Conservation (phyloP, 2,888 invertebrate species). For the Lasioglossum leucozonium region DNA sequence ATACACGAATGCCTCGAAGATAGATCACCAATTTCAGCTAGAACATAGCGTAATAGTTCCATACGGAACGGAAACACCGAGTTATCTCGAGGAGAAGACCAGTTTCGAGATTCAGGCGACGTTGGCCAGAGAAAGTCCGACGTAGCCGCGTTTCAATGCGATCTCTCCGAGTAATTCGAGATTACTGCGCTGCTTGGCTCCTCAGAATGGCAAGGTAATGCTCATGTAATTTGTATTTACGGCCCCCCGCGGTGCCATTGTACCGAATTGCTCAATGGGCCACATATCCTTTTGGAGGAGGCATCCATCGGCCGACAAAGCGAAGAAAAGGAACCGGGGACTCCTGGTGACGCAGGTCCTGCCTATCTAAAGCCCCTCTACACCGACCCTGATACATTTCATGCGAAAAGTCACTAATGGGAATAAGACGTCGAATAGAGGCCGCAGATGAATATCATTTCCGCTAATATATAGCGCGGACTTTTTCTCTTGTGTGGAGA, state of each 20-base stretch:
- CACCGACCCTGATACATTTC: not conserved
- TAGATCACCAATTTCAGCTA: not conserved
- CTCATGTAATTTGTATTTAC: constrained; percentile 65
- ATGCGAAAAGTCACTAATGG: constrained; percentile 24
- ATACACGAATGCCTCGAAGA: not conserved
- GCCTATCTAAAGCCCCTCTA: not conserved
- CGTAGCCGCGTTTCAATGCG: not conserved
- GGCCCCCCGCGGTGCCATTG: constrained; percentile 42
- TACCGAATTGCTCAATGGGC: constrained; percentile 48
- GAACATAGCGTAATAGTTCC: not conserved
- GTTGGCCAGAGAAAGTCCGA: constrained; percentile 3
- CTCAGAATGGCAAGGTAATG: constrained; percentile 40
- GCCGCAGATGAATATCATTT: constrained; percentile 20
- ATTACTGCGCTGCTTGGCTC: constrained; percentile 21
- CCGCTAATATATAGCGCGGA: constrained; percentile 7
- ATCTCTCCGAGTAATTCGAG: not conserved
- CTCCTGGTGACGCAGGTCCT: constrained; percentile 25
- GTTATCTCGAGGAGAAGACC: not conserved
- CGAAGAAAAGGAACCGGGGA: constrained; percentile 7
- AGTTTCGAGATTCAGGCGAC: not conserved
- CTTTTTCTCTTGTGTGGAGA: not conserved
- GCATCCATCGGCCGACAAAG: constrained; percentile 42
- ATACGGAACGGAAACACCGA: not conserved
- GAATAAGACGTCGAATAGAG: constrained; percentile 15
- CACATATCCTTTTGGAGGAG: constrained; percentile 39